These are phyloP conservation scores for Amazona guildingii DNA, from an alignment of 2,113 vertebrate species.

Conservation along the genomic window DNA sequence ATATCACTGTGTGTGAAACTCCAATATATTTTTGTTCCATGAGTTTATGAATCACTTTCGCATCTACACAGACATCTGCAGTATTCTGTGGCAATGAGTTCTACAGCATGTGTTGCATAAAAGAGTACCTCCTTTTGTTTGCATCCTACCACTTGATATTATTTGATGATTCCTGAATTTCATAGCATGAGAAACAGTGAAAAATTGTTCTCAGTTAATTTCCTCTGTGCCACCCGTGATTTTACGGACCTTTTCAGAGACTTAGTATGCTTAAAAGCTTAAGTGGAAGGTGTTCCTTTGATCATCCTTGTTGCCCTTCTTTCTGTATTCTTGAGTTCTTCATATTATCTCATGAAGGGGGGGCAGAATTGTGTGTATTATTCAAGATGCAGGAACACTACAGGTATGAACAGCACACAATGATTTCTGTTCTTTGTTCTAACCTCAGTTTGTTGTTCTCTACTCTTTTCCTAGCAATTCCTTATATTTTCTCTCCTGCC, in stretches of 20 bases:
- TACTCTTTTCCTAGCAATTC: neutral
- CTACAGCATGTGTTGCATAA: neutral
- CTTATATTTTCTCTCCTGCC: neutral
- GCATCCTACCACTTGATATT: neutral
- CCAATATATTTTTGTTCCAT: neutral
- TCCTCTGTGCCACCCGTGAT: neutral
- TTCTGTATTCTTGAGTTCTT: neutral
- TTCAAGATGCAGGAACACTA: neutral
- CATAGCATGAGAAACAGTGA: neutral
- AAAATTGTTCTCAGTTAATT: neutral
- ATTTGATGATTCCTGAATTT: neutral
- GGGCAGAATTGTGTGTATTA: neutral
- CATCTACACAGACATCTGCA: neutral
- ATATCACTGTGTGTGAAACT: neutral
- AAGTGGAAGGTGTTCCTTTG: neutral
- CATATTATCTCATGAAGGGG: neutral
- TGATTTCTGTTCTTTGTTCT: neutral
- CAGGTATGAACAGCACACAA: neutral
- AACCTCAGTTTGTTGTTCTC: neutral
- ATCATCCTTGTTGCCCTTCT: neutral
- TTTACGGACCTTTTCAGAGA: neutral
- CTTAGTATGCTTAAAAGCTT: neutral
- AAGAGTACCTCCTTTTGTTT: neutral
- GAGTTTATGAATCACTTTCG: neutral
- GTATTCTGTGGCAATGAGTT: neutral